Conservation (phyloP, 1,140 invertebrate genomes). For the Bombus huntii region DNA sequence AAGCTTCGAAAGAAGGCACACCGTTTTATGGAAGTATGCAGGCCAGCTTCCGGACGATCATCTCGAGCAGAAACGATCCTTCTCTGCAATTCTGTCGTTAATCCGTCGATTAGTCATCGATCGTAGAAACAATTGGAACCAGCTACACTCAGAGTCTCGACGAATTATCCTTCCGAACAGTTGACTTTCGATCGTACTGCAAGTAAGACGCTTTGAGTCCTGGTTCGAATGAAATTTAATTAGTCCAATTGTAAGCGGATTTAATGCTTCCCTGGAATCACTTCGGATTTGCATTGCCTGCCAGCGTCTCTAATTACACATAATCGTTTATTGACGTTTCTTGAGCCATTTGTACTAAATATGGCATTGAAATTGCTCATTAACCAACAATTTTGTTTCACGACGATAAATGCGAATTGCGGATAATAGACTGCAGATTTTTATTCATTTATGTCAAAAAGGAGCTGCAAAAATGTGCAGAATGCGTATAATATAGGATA, state of each 20-base stretch:
- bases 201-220: slow-evolving; percentile 17
- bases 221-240: slow-evolving; percentile 28
- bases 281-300: background rate
- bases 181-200: background rate
- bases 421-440: too few species aligned
- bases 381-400: too few species aligned
- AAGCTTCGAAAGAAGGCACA: background rate
- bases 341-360: too few species aligned
- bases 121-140: slow-evolving; percentile 16
- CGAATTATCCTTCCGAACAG: background rate
- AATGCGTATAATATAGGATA: too few species aligned
- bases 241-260: slow-evolving; percentile 19
- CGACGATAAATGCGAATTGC: too few species aligned
- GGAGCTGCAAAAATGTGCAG: too few species aligned
- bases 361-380: too few species aligned
- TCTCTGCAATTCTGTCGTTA: slow-evolving; percentile 3
- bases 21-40: slow-evolving; percentile 14
- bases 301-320: background rate
- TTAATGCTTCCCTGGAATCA: slow-evolving; percentile 12
- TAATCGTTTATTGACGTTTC: too few species aligned
- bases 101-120: slow-evolving; percentile 50
- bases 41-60: background rate
- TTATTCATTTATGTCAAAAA: too few species aligned
- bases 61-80: slow-evolving; percentile 9
- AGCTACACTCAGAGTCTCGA: background rate